phyloP scores from a whole-genome alignment of 1,140 invertebrate species.

The Muscidifurax raptorellus region DNA sequence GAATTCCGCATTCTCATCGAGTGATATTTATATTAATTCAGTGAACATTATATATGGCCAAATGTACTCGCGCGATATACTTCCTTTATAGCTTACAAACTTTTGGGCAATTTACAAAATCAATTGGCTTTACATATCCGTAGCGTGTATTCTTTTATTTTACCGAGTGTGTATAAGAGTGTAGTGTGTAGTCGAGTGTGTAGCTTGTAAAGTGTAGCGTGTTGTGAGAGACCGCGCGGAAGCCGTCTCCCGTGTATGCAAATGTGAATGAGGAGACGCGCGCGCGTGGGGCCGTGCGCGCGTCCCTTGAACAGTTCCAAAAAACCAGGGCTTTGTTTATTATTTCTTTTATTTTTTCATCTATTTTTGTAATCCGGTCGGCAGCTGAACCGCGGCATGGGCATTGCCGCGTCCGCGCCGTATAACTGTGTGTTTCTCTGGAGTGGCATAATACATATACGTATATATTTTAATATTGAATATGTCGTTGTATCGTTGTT shows the following conservation, averaged over 20 bases:
- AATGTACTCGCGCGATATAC: conserved; percentile 16
- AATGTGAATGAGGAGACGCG: conserved; percentile 60
- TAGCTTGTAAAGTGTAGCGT: conserved; percentile 59
- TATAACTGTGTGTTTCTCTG: conserved; percentile 61
- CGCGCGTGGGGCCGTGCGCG: conserved; percentile 69
- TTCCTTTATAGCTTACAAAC: conserved; percentile 38
- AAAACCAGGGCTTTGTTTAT: conserved; percentile 70
- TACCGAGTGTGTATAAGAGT: conserved; percentile 57
- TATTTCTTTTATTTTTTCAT: no score
- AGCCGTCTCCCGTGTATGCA: conserved; percentile 69
- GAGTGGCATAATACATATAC: conserved; percentile 52
- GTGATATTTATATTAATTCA: not conserved
- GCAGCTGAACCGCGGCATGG: conserved; percentile 59
- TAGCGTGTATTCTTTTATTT: conserved; percentile 69
- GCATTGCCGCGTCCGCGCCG: conserved; percentile 61
- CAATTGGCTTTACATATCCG: conserved; percentile 77
- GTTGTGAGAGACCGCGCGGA: conserved; percentile 58
- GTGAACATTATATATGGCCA: not conserved
- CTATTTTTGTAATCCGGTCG: conserved; percentile 45
- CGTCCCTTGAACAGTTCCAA: conserved; percentile 61
- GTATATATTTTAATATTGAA: conserved; percentile 63
- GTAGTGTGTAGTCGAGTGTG: conserved; percentile 58
- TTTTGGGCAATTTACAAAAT: conserved; percentile 75
- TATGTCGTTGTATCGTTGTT: conserved; percentile 64
- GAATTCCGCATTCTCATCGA: not conserved